Evolutionary conservation across 2,797 vertebrate genomes (phyloP).

Genomic region (Tolypeutes matacus): DNA sequence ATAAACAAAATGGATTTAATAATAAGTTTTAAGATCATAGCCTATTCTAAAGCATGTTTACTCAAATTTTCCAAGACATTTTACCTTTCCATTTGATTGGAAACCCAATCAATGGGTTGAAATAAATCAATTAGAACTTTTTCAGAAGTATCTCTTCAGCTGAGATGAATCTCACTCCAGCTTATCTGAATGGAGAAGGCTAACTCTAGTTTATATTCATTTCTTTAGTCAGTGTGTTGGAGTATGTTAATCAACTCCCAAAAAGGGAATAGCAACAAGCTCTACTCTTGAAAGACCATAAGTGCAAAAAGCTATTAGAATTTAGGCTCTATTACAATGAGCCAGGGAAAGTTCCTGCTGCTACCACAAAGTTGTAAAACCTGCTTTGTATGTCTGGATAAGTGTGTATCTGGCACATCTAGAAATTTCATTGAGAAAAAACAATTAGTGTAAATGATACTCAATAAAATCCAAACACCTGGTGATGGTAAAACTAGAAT

Average conservation of each 20-base stretch:
- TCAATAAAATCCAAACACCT: constrained; percentile 49
- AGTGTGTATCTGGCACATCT: neutral
- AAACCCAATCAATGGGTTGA: neutral
- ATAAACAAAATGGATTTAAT: neutral
- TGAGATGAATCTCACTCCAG: neutral
- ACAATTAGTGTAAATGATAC: constrained; percentile 54
- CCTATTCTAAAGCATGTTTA: neutral
- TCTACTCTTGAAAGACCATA: neutral
- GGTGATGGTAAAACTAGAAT: constrained; percentile 1
- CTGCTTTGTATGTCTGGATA: neutral
- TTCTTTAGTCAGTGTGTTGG: neutral
- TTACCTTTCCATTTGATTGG: neutral
- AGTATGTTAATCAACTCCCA: neutral
- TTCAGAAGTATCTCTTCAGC: neutral
- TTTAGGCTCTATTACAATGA: neutral
- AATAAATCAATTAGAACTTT: neutral
- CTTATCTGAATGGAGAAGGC: neutral
- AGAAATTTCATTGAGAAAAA: constrained; percentile 20
- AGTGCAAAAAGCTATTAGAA: neutral
- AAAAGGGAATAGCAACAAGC: neutral
- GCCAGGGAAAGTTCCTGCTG: neutral
- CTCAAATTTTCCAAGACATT: neutral
- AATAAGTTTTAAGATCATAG: neutral
- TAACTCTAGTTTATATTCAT: neutral
- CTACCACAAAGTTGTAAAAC: neutral